These are phyloP conservation scores for Drosophila subpulchrella DNA, from an alignment of 1,140 invertebrate genomes.

Conservation along the genomic window DNA sequence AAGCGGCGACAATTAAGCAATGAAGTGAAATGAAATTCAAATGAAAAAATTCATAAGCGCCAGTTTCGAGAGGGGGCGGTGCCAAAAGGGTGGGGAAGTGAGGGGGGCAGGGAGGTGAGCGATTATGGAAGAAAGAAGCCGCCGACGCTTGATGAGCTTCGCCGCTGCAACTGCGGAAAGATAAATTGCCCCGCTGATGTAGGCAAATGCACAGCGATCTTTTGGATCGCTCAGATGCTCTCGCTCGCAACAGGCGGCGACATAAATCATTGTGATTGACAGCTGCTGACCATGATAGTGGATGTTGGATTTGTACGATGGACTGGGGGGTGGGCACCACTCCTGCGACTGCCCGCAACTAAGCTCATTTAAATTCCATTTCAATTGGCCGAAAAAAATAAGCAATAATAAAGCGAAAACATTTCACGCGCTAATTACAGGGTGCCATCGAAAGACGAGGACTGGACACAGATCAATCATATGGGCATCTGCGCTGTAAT, in stretches of 20 bases:
- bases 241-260: conserved; percentile 45
- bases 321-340: not conserved
- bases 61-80: conserved; percentile 40
- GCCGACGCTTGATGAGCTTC: conserved; percentile 72
- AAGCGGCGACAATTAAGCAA: conserved; percentile 80
- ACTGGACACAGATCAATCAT: conserved; percentile 79
- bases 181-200: conserved; percentile 81
- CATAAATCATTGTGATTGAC: conserved; percentile 84
- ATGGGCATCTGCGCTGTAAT: conserved; percentile 49
- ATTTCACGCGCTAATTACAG: conserved; percentile 79
- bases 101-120: conserved; percentile 29
- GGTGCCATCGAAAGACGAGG: conserved; percentile 56
- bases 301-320: conserved; percentile 1
- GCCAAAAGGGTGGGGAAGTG: not conserved
- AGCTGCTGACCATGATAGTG: conserved; percentile 63
- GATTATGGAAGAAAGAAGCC: conserved; percentile 79
- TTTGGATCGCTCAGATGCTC: conserved; percentile 17
- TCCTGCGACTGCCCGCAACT: conserved; percentile 66
- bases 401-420: conserved; percentile 47
- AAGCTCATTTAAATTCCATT: conserved; percentile 82
- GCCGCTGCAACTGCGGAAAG: conserved; percentile 79
- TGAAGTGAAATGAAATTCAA: conserved; percentile 74
- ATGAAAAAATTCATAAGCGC: conserved; percentile 69
- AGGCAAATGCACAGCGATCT: conserved; percentile 72
- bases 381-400: conserved; percentile 71